A percentile compares a stretch with the other conserved stretches of the same genome.
Conservation (phyloP, 1,140 invertebrate species). For the Hyles vespertilio region DNA sequence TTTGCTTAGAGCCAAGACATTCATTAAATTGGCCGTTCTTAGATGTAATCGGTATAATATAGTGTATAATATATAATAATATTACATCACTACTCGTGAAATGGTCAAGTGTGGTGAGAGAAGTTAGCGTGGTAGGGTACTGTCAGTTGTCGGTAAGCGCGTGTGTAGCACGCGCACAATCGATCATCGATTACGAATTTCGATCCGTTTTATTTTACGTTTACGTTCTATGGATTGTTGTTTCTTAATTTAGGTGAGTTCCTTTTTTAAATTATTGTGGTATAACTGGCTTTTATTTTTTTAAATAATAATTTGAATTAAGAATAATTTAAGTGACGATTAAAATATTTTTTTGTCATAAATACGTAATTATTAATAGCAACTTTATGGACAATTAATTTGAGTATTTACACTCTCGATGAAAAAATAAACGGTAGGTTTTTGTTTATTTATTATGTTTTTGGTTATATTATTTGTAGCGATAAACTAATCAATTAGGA, state of each 20-base stretch:
- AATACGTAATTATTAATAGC: too few species aligned
- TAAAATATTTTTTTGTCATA: too few species aligned
- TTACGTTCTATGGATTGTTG: constrained; percentile 6
- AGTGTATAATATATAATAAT: neutral
- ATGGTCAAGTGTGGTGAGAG: constrained; percentile 7
- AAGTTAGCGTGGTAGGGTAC: constrained; percentile 35
- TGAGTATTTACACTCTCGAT: too few species aligned
- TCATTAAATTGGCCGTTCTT: neutral
- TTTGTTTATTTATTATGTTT: too few species aligned
- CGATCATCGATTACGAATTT: constrained; percentile 23
- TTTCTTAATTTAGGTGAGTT: constrained; percentile 12
- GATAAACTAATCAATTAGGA: too few species aligned
- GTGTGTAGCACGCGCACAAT: constrained; percentile 39
- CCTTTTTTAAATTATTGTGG: neutral
- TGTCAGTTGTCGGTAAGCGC: constrained; percentile 36
- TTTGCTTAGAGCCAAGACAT: too few species aligned
- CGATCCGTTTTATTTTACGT: constrained; percentile 11
- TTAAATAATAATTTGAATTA: too few species aligned
- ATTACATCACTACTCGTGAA: constrained; percentile 2
- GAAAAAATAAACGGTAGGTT: too few species aligned
- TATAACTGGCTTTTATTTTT: neutral
- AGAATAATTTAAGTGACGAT: too few species aligned
- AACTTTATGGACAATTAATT: too few species aligned
- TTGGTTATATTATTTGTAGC: too few species aligned
- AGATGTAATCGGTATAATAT: neutral